phyloP scores from a whole-genome alignment of 2,797 vertebrate species.

The Hybognathus amarus region DNA sequence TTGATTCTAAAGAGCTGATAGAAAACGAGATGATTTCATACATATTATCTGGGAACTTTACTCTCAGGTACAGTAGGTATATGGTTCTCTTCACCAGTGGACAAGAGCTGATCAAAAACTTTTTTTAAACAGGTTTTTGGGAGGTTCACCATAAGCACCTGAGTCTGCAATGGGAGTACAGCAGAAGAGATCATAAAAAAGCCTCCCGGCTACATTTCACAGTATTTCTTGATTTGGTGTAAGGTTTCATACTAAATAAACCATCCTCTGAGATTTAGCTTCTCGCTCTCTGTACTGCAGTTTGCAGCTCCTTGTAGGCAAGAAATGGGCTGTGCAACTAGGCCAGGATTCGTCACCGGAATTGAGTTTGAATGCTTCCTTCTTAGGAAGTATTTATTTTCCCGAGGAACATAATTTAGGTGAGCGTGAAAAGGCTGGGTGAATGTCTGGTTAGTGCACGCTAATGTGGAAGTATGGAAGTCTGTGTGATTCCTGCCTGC shows the following conservation, averaged over 20 bases:
- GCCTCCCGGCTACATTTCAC: conserved; percentile 55
- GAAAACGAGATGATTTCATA: too few relatives aligned
- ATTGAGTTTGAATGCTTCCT: conserved; percentile 42
- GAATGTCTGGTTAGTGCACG: conserved; percentile 50
- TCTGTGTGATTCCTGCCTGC: conserved; percentile 14
- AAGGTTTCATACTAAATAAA: conserved; percentile 68
- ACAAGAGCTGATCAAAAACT: neutral
- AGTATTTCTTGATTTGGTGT: conserved; percentile 57
- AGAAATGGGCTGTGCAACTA: conserved; percentile 17
- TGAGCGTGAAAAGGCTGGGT: conserved; percentile 36
- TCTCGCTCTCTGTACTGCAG: conserved; percentile 50
- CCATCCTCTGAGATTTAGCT: conserved; percentile 62
- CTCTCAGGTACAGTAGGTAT: neutral
- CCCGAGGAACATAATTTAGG: conserved; percentile 39
- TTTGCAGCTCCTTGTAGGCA: conserved; percentile 21
- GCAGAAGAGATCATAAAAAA: conserved; percentile 58
- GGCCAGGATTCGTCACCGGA: conserved; percentile 40
- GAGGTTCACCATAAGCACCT: conserved; percentile 43
- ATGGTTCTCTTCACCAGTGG: conserved; percentile 8
- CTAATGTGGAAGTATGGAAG: conserved; percentile 47
- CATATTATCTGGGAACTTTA: neutral
- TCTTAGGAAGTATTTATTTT: conserved; percentile 40
- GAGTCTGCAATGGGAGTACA: conserved; percentile 46
- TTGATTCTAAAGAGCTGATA: too few relatives aligned
- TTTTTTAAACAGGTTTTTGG: neutral